A percentile compares a stretch with the other conserved stretches of the same genome.
phyloP scores from a whole-genome alignment of 2,113 vertebrate genomes.

The Pluvianellus socialis region DNA sequence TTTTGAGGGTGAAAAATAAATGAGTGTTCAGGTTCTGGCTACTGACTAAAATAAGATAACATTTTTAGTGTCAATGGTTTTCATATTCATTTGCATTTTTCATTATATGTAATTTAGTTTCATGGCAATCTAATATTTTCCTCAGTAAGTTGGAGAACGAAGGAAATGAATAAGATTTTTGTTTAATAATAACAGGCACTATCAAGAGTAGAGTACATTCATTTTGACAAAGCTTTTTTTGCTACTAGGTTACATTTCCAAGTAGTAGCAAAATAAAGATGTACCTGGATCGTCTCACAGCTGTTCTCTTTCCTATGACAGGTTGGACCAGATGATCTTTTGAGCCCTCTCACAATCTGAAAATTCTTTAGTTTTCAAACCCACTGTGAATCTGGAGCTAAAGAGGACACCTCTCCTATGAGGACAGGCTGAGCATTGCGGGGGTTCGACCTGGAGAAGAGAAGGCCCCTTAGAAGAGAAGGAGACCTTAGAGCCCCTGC shows the following conservation, averaged over 20 bases:
- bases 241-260: not conserved
- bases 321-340: not conserved
- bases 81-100: not conserved
- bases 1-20: too few species aligned
- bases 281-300: not conserved
- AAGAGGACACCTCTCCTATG: too few species aligned
- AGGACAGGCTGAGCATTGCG: too few species aligned
- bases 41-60: not conserved
- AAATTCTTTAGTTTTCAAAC: not conserved
- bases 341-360: not conserved
- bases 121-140: not conserved
- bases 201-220: not conserved
- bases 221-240: not conserved
- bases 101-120: not conserved
- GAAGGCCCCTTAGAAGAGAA: too few species aligned
- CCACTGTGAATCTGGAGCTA: not conserved
- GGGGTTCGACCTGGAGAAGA: too few species aligned
- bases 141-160: not conserved
- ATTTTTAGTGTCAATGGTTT: rapidly evolving
- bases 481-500: too few species aligned
- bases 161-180: not conserved
- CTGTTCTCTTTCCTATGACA: too few species aligned
- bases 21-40: not conserved
- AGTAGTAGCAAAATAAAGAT: too few species aligned
- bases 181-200: too few species aligned